Evolutionary conservation across 1,140 invertebrate species (phyloP), one percentile per base, ranked within the genome.

Genomic region (Pseudachorutes palmiensis): DNA sequence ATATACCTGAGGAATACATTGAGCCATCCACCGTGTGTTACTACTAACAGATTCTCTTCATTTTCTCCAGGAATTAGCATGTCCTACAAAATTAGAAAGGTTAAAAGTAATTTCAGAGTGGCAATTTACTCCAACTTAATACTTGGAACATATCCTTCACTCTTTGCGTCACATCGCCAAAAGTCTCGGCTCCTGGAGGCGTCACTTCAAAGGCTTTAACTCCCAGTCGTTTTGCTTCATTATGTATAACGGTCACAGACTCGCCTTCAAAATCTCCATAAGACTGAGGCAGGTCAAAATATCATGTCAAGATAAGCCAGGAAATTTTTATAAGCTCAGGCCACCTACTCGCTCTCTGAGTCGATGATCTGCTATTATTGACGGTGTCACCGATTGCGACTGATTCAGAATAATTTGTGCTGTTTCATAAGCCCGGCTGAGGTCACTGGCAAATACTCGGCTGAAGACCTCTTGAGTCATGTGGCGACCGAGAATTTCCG

Each of bases 191-290:
- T 61, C 69, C 69, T 22, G 28, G 28, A 3, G 72, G 72, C 19
- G 65, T 70, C 26, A 41, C 64, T 1, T 65, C 49, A 19, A 41
- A 19, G 28, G 67, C n/a, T 22, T 31, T 45, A 0, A 67, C 1
- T 19, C 64, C 65, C 9, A 28, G 2, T 59, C 62, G 64, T 31
- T 70, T 68, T 0, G 51, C 72, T 63, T 65, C 69, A 24, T 73
- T 62, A 1, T 33, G 12, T 26, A 70, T 9, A 24, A 55, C 29
- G 3, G 60, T 22, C 26, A 59, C 57, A 28, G 49, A 41, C 29
- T 49, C 55, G 63, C 72, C 72, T 62, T 73, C 72, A 2, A 49
- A 41, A 30, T 60, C 69, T 24, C 72, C 72, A 36, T 33, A 73
- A 33, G 64, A 63, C 67, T 70, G 48, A 41, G 22, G 36, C 58